Evolutionary conservation across 2,797 vertebrate genomes (phyloP).

Genomic region (Gallirallus australis): DNA sequence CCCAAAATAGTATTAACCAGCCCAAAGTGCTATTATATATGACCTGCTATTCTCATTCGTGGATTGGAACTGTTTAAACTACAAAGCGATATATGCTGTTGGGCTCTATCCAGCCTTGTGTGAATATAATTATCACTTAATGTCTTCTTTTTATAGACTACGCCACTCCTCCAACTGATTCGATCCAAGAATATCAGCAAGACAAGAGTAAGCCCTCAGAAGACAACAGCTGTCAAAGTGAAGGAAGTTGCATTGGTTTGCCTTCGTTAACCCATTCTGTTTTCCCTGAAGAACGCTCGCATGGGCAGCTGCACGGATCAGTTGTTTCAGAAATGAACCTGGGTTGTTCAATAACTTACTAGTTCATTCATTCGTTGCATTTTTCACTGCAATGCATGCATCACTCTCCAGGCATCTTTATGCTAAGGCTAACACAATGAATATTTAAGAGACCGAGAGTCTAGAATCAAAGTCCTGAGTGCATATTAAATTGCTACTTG

Average conservation of each 20-base stretch:
- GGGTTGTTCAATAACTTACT: background rate
- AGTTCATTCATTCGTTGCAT: background rate
- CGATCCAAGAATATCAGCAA: background rate
- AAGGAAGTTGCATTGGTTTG: background rate
- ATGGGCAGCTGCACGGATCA: background rate
- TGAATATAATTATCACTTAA: background rate
- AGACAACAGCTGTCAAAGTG: background rate
- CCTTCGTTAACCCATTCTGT: background rate
- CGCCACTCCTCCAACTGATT: background rate
- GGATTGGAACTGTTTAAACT: background rate
- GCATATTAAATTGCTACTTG: background rate
- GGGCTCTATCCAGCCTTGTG: background rate
- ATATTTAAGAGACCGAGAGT: constrained; percentile 33
- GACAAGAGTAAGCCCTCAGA: background rate
- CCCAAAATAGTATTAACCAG: background rate
- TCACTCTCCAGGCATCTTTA: background rate
- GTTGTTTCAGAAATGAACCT: background rate
- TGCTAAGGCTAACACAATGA: constrained; percentile 1
- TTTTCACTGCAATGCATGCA: background rate
- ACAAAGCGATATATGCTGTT: background rate
- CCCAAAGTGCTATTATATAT: background rate
- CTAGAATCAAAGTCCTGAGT: background rate
- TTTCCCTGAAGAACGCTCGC: background rate
- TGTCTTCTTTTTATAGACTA: background rate
- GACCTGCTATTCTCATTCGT: background rate